A percentile compares a stretch with the other conserved stretches of the same genome.
Conservation (phyloP, 2,888 invertebrate species). For the Lapara coniferarum region DNA sequence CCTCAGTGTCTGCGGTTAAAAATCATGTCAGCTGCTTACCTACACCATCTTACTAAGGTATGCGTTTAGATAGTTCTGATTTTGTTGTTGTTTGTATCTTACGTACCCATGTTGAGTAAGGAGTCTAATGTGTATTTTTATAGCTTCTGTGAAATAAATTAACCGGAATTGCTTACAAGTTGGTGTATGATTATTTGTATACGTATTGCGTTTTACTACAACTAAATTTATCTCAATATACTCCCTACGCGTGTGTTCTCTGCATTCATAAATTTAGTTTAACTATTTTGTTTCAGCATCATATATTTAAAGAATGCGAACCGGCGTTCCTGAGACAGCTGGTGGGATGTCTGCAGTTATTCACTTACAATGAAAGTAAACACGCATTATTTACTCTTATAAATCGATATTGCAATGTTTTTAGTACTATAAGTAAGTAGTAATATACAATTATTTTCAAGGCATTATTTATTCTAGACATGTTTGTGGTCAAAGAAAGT, state of each 20-base stretch:
- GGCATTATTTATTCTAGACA: conserved; percentile 45
- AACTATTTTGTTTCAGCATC: conserved; percentile 52
- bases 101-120: too few relatives aligned
- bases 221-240: too few relatives aligned
- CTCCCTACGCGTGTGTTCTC: too few relatives aligned
- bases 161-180: too few relatives aligned
- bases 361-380: conserved; percentile 63
- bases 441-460: background rate
- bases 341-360: conserved; percentile 61
- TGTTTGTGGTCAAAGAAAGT: conserved; percentile 67
- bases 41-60: conserved; percentile 58
- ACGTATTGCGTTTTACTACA: too few relatives aligned
- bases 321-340: conserved; percentile 66
- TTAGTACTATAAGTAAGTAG: background rate
- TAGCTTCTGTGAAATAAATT: background rate
- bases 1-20: conserved; percentile 60
- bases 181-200: too few relatives aligned
- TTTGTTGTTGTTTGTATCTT: background rate
- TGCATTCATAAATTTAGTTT: too few relatives aligned
- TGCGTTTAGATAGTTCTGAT: background rate
- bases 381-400: background rate
- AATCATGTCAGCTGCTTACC: conserved; percentile 66
- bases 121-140: background rate
- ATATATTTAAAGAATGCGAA: conserved; percentile 63
- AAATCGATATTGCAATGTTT: background rate